Percentiles rank a stretch among this genome's conserved stretches.
Evolutionary conservation across 2,888 invertebrate genomes (phyloP).

Genomic region (Cheilosia scutellata): DNA sequence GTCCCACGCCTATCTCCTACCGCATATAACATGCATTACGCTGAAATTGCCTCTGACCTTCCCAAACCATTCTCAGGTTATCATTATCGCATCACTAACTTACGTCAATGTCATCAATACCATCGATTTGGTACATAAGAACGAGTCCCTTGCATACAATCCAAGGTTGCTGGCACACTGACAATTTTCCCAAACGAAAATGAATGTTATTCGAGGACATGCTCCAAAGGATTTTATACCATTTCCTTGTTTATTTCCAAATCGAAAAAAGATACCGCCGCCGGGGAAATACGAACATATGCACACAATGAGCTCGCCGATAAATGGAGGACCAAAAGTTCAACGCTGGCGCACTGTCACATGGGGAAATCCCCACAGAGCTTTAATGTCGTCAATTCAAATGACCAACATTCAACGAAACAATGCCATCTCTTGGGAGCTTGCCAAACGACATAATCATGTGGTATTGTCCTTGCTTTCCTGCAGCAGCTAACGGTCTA

Average conservation of each 20-base stretch:
- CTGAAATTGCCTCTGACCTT: slow-evolving; percentile 60
- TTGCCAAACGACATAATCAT: slow-evolving; percentile 30
- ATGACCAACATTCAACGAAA: slow-evolving; percentile 15
- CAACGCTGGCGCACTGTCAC: slow-evolving; percentile 38
- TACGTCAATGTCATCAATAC: slow-evolving; percentile 62
- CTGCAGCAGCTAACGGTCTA: slow-evolving; percentile 60
- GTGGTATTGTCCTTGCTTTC: slow-evolving; percentile 66
- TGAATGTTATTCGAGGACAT: slow-evolving; percentile 60
- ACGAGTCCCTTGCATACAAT: slow-evolving; percentile 42
- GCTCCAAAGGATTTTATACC: slow-evolving; percentile 58
- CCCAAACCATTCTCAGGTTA: slow-evolving; percentile 62
- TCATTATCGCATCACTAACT: slow-evolving; percentile 53
- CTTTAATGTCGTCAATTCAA: slow-evolving; percentile 57
- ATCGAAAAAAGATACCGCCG: not conserved
- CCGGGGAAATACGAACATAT: slow-evolving; percentile 27
- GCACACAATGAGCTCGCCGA: slow-evolving; percentile 26
- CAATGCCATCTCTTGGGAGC: slow-evolving; percentile 57
- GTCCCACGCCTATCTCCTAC: not conserved
- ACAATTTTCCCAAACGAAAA: slow-evolving; percentile 57
- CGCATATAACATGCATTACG: slow-evolving; percentile 7
- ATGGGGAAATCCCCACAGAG: slow-evolving; percentile 33
- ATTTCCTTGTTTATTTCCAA: slow-evolving; percentile 4
- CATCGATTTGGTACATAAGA: slow-evolving; percentile 24
- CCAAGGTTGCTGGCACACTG: slow-evolving; percentile 69
- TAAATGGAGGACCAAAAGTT: slow-evolving; percentile 45